These are phyloP conservation scores for Tetramorium alpestre DNA, from an alignment of 1,140 invertebrate species.

Conservation along the genomic window DNA sequence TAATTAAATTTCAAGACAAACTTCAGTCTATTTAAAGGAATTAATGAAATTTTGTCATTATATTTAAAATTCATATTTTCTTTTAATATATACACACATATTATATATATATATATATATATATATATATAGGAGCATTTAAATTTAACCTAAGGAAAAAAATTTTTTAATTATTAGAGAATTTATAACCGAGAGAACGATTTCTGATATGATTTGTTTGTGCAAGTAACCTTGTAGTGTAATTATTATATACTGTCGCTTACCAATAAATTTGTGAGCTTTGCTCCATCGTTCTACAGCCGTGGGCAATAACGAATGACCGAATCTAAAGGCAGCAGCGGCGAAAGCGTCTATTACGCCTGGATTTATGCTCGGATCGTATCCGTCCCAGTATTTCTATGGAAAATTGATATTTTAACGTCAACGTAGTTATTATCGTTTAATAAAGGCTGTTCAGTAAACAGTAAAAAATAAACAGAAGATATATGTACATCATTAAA, in stretches of 20 bases:
- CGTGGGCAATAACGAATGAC: conserved; percentile 95
- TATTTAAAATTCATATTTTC: too few species aligned
- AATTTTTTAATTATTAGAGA: not conserved
- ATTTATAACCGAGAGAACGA: not conserved
- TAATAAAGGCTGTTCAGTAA: not conserved
- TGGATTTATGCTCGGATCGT: conserved; percentile 94
- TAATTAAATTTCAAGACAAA: not conserved
- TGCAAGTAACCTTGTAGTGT: not conserved
- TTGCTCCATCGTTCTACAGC: conserved; percentile 97
- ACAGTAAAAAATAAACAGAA: not conserved
- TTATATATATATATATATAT: too few species aligned
- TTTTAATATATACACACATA: too few species aligned
- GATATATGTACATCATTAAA: not conserved
- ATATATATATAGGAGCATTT: not conserved
- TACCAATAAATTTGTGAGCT: conserved; percentile 96
- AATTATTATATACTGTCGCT: conserved; percentile 62
- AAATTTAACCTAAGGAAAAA: not conserved
- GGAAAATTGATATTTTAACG: not conserved
- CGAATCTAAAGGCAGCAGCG: conserved; percentile 95
- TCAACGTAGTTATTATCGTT: conserved; percentile 51
- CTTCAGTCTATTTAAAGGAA: too few species aligned
- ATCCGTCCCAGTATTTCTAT: conserved; percentile 95
- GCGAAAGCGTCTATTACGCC: conserved; percentile 95
- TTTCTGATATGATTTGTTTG: not conserved
- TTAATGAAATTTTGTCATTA: too few species aligned